These are phyloP conservation scores for Tolypeutes matacus DNA, from an alignment of 2,797 vertebrate species.

Conservation along the genomic window DNA sequence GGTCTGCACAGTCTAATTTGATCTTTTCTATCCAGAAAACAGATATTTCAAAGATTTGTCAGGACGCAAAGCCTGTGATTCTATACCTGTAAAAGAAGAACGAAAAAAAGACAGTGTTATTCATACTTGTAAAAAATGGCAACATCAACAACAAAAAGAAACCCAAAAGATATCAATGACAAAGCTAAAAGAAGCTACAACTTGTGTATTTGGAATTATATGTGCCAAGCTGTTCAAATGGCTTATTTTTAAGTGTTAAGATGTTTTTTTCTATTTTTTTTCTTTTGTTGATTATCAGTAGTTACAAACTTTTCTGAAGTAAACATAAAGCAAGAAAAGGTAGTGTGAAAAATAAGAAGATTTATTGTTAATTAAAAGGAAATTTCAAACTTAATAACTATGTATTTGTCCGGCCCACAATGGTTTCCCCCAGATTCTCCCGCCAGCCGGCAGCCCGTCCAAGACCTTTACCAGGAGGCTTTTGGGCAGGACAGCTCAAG, in stretches of 20 bases:
- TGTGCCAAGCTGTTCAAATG: accelerated
- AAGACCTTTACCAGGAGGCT: no score
- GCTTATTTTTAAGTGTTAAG: not conserved
- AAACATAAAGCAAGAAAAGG: not conserved
- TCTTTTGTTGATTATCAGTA: not conserved
- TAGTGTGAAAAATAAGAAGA: not conserved
- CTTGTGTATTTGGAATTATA: accelerated
- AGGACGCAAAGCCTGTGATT: not conserved
- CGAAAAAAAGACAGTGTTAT: no score
- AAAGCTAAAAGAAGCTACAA: not conserved
- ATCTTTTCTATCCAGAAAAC: not conserved
- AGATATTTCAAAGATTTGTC: not conserved
- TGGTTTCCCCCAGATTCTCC: no score
- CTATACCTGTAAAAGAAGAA: no score
- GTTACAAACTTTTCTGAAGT: not conserved
- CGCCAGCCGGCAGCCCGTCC: no score
- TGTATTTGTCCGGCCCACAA: not conserved
- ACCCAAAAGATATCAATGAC: not conserved
- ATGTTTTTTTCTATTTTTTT: not conserved
- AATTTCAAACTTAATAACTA: no score
- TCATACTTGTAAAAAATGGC: not conserved
- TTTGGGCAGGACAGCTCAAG: no score
- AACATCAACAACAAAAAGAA: not conserved
- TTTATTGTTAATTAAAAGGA: not conserved
- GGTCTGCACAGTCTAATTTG: not conserved